Evolutionary conservation across 2,113 vertebrate genomes (phyloP).

Genomic region (Stomatorhinus ivindoensis): DNA sequence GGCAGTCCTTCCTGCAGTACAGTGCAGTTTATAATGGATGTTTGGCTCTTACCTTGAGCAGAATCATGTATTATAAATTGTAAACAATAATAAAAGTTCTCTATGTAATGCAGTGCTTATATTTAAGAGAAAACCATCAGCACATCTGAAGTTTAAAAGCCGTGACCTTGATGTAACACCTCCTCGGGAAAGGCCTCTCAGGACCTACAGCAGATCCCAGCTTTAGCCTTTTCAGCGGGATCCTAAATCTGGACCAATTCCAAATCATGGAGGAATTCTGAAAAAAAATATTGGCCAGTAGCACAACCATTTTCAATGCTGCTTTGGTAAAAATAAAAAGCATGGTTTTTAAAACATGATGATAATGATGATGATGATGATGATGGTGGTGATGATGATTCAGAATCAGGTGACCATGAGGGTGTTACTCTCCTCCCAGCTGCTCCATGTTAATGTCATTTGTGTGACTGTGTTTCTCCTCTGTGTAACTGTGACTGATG

Average conservation of each 20-base stretch:
- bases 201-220: neutral
- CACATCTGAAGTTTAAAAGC: neutral
- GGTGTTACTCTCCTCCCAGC: neutral
- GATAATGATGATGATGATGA: neutral
- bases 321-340: neutral
- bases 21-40: neutral
- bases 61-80: neutral
- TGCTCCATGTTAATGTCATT: neutral
- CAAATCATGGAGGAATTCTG: neutral
- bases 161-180: neutral
- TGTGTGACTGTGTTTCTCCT: neutral
- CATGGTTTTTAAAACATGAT: neutral
- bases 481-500: neutral
- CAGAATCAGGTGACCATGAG: neutral
- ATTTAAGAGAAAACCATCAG: neutral
- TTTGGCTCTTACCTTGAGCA: neutral
- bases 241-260: neutral
- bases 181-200: neutral
- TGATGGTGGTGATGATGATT: neutral
- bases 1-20: neutral
- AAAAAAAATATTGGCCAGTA: neutral
- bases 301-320: neutral
- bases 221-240: neutral
- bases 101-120: neutral
- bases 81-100: neutral